phyloP scores from a whole-genome alignment of 2,113 vertebrate species.

The Stegostoma tigrinum region DNA sequence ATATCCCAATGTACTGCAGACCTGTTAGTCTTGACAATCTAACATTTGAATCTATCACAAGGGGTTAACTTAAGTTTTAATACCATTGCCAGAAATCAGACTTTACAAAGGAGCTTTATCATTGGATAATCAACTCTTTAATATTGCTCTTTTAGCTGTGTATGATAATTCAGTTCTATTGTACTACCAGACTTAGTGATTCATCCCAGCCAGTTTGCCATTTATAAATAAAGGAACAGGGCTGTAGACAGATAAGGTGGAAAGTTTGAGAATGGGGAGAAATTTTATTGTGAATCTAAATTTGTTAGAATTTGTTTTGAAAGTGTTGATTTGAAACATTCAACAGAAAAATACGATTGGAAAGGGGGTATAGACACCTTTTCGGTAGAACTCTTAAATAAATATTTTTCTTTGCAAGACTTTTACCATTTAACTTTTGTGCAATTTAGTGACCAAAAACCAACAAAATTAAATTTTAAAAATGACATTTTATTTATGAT shows the following conservation, averaged over 20 bases:
- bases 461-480: not conserved
- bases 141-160: not conserved
- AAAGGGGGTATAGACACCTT: not conserved
- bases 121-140: not conserved
- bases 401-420: not conserved
- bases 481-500: not conserved
- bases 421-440: not conserved
- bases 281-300: not conserved
- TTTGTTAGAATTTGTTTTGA: not conserved
- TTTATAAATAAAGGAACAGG: not conserved
- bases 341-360: not conserved
- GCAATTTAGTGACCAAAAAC: not conserved
- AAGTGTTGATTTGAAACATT: not conserved
- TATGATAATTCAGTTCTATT: not conserved
- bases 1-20: not conserved
- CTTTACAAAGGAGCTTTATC: not conserved
- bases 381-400: not conserved
- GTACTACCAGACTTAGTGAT: not conserved
- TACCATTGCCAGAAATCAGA: not conserved
- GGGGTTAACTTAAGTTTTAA: not conserved
- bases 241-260: no score
- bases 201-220: not conserved
- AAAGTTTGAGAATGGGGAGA: no score
- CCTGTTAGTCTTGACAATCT: no score
- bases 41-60: no score